phyloP scores from a whole-genome alignment of 2,888 invertebrate species.

The Pycnomerus fuliginosus region DNA sequence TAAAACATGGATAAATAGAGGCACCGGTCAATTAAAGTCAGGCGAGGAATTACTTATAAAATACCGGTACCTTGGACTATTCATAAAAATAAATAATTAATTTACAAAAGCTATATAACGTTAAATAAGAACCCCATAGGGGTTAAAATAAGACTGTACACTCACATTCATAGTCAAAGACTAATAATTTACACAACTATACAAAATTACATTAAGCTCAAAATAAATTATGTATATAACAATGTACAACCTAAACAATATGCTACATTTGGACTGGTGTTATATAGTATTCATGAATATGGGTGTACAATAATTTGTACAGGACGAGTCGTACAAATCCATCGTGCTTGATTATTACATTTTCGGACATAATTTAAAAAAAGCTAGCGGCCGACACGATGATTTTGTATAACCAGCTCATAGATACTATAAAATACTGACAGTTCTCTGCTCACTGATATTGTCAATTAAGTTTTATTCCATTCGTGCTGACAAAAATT shows the following conservation, averaged over 20 bases:
- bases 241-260: slow-evolving; percentile 33
- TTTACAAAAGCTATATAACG: slow-evolving; percentile 45
- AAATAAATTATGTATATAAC: slow-evolving; percentile 32
- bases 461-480: slow-evolving; percentile 1
- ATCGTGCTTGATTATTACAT: slow-evolving; percentile 6
- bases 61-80: slow-evolving; percentile 28
- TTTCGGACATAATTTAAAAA: not conserved
- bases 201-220: no score
- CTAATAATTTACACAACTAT: slow-evolving; percentile 41
- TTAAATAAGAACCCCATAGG: slow-evolving; percentile 45
- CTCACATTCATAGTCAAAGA: slow-evolving; percentile 42
- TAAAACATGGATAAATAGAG: slow-evolving; percentile 48
- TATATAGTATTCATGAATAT: slow-evolving; percentile 23
- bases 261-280: slow-evolving; percentile 11
- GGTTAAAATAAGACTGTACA: slow-evolving; percentile 47
- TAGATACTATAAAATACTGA: slow-evolving; percentile 24
- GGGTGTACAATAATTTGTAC: slow-evolving; percentile 22
- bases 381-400: slow-evolving; percentile 1
- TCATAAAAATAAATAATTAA: slow-evolving; percentile 50
- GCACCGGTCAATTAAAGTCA: slow-evolving; percentile 31
- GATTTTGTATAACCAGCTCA: slow-evolving; percentile 15
- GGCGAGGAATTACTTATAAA: slow-evolving; percentile 17
- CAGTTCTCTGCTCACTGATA: slow-evolving; percentile 8
- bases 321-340: slow-evolving; percentile 17
- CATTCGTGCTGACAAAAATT: slow-evolving; percentile 7